Percentiles rank a stretch among this genome's conserved stretches.
Conservation (phyloP, 2,113 vertebrate genomes). For the Stegastes partitus region DNA sequence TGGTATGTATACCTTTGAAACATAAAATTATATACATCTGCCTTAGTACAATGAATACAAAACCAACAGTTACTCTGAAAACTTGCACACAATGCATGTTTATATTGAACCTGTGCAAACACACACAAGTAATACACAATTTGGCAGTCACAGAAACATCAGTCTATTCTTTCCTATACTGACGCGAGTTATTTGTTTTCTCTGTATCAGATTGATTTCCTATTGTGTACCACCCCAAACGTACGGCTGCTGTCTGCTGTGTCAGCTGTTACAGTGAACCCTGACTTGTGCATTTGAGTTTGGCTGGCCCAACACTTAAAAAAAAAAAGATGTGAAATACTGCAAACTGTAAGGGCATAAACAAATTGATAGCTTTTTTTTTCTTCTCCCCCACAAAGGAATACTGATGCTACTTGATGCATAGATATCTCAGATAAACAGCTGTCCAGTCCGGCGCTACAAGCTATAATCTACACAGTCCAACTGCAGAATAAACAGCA, state of each 20-base stretch:
- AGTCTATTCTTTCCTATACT: conserved; percentile 31
- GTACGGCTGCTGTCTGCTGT: conserved; percentile 54
- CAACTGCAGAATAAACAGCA: not conserved
- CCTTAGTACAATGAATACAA: not conserved
- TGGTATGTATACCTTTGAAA: not conserved
- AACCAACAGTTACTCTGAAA: not conserved
- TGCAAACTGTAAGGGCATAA: conserved; percentile 37
- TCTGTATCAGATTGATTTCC: conserved; percentile 68
- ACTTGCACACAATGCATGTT: not conserved
- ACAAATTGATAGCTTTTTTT: conserved; percentile 45
- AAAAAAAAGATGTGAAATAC: conserved; percentile 45
- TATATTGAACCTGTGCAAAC: not conserved
- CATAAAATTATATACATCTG: not conserved
- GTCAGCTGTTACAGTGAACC: conserved; percentile 65
- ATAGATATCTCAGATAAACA: not conserved
- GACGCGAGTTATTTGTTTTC: conserved; percentile 65
- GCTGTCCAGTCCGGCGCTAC: not conserved
- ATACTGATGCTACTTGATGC: not conserved
- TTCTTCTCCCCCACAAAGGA: conserved; percentile 2
- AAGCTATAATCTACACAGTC: not conserved
- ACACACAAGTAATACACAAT: conserved; percentile 1
- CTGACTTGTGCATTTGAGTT: conserved; percentile 63
- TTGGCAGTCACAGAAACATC: conserved; percentile 16
- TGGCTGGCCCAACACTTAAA: conserved; percentile 30
- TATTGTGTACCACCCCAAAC: conserved; percentile 54